Conservation (phyloP, 2,113 vertebrate genomes). For the Uropsilus gracilis region DNA sequence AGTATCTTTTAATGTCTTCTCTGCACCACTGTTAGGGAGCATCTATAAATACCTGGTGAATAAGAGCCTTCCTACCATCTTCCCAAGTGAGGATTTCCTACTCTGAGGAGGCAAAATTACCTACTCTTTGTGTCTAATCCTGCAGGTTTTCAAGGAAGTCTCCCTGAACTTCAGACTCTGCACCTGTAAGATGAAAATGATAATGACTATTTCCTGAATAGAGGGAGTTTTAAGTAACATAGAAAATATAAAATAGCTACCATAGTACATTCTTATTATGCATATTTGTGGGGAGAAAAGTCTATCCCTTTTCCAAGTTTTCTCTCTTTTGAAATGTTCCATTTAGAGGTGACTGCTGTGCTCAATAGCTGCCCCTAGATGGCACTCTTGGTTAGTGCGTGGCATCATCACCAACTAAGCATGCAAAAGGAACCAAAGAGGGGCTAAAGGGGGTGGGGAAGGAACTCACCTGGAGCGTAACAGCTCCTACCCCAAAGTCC, state of each 20-base stretch:
- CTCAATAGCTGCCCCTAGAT: background rate
- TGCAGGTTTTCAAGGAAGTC: background rate
- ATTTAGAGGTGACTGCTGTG: background rate
- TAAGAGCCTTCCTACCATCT: background rate
- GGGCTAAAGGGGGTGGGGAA: too few relatives aligned
- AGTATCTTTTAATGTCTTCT: background rate
- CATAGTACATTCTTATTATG: background rate
- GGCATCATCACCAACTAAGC: background rate
- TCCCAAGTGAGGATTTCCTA: background rate
- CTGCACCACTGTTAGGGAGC: background rate
- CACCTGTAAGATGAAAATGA: background rate
- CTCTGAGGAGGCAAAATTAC: background rate
- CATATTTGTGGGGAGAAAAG: background rate
- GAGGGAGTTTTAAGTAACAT: background rate
- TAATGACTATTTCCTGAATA: background rate
- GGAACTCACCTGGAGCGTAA: too few relatives aligned
- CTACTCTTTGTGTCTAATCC: background rate
- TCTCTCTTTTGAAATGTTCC: background rate
- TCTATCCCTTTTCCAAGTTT: background rate
- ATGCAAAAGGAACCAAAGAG: background rate
- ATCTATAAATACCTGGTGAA: background rate
- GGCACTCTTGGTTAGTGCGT: conserved; percentile 7
- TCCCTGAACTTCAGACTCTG: background rate
- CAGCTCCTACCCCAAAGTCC: too few relatives aligned
- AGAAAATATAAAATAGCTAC: background rate